phyloP scores from a whole-genome alignment of 2,797 vertebrate species.

The Pteronotus mesoamericanus region DNA sequence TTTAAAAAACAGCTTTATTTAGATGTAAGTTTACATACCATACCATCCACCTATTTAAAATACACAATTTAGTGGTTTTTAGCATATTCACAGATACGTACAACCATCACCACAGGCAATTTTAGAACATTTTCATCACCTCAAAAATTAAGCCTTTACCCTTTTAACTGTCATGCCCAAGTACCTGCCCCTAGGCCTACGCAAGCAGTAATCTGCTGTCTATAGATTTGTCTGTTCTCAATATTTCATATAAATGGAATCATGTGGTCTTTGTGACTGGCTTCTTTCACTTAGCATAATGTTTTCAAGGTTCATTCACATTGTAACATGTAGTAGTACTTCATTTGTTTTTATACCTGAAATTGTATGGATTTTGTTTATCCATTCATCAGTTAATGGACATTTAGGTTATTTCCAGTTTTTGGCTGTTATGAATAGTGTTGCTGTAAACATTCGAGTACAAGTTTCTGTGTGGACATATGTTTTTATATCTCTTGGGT shows the following conservation, averaged over 20 bases:
- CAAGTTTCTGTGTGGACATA: neutral
- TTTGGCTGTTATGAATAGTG: neutral
- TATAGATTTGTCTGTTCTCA: neutral
- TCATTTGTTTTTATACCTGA: neutral
- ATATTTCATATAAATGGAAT: constrained; percentile 29
- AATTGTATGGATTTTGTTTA: constrained; percentile 38
- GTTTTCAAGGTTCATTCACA: neutral
- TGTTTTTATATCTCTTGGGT: constrained; percentile 38
- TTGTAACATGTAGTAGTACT: neutral
- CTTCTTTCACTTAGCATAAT: constrained; percentile 2
- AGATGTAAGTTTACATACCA: neutral
- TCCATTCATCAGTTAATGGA: neutral
- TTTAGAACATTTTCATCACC: constrained; percentile 7
- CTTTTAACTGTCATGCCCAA: neutral
- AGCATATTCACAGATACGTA: neutral
- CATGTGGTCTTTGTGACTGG: neutral
- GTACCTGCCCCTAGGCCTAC: neutral
- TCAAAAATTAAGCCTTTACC: neutral
- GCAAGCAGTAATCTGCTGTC: neutral
- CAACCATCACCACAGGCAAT: neutral
- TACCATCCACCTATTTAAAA: neutral
- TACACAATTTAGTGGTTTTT: neutral
- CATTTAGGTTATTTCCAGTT: constrained; percentile 5
- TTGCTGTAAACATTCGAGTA: neutral
- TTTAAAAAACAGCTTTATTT: neutral